Percentiles rank a stretch among this genome's conserved stretches.
Conservation (phyloP, 2,113 vertebrate species). For the Turnix velox region DNA sequence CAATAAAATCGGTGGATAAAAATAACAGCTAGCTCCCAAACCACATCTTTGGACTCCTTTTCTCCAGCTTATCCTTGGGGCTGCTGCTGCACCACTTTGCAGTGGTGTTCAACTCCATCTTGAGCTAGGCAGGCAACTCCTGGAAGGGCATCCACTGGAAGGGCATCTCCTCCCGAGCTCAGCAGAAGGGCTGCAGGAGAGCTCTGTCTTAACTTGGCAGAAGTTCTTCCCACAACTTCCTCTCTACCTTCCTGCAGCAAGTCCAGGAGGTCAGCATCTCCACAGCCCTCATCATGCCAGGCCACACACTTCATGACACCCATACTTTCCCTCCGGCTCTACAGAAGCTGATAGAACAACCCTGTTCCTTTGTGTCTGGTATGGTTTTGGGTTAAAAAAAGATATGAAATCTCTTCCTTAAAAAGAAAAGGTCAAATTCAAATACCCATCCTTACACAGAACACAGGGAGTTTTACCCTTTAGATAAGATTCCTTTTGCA, state of each 20-base stretch:
- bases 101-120: not conserved
- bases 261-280: not conserved
- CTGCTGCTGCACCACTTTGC: not conserved
- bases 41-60: not conserved
- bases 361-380: not conserved
- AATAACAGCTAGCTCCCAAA: constrained; percentile 21
- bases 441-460: not conserved
- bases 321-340: not conserved
- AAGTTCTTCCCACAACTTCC: not conserved
- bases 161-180: not conserved
- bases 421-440: not conserved
- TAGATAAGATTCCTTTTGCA: not conserved
- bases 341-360: not conserved
- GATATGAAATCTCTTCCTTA: not conserved
- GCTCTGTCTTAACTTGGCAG: not conserved
- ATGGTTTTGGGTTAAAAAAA: not conserved
- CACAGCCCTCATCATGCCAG: not conserved
- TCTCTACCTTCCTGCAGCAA: not conserved
- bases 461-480: not conserved
- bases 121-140: not conserved
- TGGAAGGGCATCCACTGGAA: not conserved
- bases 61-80: not conserved
- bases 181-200: not conserved
- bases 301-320: not conserved
- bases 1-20: constrained; percentile 18